Base-by-base conservation (phyloP, 2,797 vertebrate genomes). In the Hydrolagus colliei region DNA sequence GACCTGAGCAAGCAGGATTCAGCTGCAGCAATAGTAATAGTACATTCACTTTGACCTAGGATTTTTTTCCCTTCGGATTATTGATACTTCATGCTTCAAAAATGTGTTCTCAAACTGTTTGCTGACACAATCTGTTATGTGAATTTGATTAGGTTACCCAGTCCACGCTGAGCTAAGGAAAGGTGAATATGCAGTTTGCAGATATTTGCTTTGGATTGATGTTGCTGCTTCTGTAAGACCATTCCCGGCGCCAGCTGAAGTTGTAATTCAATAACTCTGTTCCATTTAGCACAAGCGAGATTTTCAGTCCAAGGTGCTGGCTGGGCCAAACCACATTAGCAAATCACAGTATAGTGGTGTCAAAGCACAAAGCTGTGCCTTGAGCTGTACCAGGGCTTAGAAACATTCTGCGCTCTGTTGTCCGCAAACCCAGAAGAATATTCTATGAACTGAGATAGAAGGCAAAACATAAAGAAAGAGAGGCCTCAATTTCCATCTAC, bases 181-280 rank as follows among this genome's bases (percentile, higher is more conserved):
- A 27, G 63, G 67, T 67, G 12, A 82, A 82, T 65, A 68, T 68
- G 78, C 35, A 82, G 22, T 67, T 82, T 67, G 62, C 78, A 82
- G 63, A 67, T 82, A 67, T 82, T 82, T 82, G 22, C 8, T 41
- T 67, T 82, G 63, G 63, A 82, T 82, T 82, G 9, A 41, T 68
- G 78, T 67, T 82, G 63, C 63, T 68, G 63, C 78, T 82, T 63
- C 78, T 82, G 27, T 82, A 35, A 68, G 78, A 67, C 13, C 62
- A 65, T 18, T 82, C 27, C 35, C 78, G 14, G 67, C 27, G 27
- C 14, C 22, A 67, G 22, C 67, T 82, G 63, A 82, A 67, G 78
- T 35, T n/a, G 12, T 82, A 82, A 82, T 13, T 82, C 63, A 82
- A 82, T 67, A 67, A 67, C 67, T 9, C 78, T 18, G 18, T 22